phyloP scores from a whole-genome alignment of 1,140 invertebrate species.

The Akabosia matsudoensis region DNA sequence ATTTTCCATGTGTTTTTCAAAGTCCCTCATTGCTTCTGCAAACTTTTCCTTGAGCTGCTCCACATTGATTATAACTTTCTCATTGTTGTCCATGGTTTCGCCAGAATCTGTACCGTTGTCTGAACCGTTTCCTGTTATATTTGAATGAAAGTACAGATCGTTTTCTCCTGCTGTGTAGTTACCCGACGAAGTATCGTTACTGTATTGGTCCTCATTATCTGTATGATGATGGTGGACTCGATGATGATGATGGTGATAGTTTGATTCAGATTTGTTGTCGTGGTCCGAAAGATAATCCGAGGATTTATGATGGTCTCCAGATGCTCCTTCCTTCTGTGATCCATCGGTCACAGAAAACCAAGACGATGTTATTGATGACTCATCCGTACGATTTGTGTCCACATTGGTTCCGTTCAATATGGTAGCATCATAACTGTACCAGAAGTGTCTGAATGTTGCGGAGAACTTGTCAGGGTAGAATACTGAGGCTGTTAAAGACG shows the following conservation, averaged over 20 bases:
- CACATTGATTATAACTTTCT: neutral
- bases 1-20: slow-evolving; percentile 10
- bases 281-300: neutral
- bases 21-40: neutral
- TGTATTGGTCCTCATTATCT: too few relatives aligned
- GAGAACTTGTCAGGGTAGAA: slow-evolving; percentile 24
- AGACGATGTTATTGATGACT: slow-evolving; percentile 7
- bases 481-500: neutral
- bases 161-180: neutral
- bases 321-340: neutral
- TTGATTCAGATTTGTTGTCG: too few relatives aligned
- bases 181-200: too few relatives aligned
- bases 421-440: neutral
- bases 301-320: neutral
- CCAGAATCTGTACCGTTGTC: neutral
- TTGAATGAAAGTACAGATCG: neutral
- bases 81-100: neutral
- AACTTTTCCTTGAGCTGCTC: slow-evolving; percentile 15
- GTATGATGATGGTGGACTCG: neutral
- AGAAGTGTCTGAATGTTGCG: neutral
- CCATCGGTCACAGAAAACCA: neutral
- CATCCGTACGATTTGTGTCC: neutral
- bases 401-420: neutral
- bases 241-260: neutral
- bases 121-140: neutral